Conservation (phyloP, 1,140 invertebrate species). For the Episyrphus balteatus region DNA sequence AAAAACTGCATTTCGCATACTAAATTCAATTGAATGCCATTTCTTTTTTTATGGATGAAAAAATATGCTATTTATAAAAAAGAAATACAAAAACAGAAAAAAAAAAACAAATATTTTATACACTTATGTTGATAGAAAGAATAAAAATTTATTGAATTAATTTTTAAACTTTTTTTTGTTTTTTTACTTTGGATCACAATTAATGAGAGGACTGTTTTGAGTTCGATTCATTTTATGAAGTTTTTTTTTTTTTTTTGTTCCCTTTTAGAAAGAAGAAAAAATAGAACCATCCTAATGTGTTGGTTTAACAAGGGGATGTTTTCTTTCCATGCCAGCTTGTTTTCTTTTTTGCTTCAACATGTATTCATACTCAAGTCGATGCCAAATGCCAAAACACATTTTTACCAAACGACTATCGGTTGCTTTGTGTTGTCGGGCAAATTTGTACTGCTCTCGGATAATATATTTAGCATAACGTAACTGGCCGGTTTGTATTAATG, state of each 20-base stretch:
- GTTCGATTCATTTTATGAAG: neutral
- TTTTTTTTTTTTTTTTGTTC: too few species aligned
- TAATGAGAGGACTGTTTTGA: neutral
- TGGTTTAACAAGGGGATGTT: neutral
- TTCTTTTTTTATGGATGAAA: too few species aligned
- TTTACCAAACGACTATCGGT: conserved; percentile 50
- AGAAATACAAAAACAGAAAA: too few species aligned
- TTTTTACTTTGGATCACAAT: neutral
- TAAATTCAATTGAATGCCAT: too few species aligned
- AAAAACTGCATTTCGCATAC: too few species aligned
- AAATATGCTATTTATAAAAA: too few species aligned
- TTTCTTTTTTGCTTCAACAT: conserved; percentile 5
- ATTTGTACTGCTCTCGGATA: conserved; percentile 51
- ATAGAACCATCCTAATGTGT: too few species aligned
- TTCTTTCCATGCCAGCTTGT: neutral
- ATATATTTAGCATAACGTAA: conserved; percentile 53
- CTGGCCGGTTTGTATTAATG: conserved; percentile 68
- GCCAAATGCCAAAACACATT: conserved; percentile 81
- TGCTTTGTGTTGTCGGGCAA: conserved; percentile 37
- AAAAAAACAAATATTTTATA: conserved; percentile 1
- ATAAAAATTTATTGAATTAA: conserved; percentile 1
- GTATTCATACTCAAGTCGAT: conserved; percentile 57
- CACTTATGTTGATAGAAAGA: neutral
- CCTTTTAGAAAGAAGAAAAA: too few species aligned
- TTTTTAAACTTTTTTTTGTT: neutral